phyloP scores from a whole-genome alignment of 2,113 vertebrate genomes.

The Mesoclemmys tuberculata region DNA sequence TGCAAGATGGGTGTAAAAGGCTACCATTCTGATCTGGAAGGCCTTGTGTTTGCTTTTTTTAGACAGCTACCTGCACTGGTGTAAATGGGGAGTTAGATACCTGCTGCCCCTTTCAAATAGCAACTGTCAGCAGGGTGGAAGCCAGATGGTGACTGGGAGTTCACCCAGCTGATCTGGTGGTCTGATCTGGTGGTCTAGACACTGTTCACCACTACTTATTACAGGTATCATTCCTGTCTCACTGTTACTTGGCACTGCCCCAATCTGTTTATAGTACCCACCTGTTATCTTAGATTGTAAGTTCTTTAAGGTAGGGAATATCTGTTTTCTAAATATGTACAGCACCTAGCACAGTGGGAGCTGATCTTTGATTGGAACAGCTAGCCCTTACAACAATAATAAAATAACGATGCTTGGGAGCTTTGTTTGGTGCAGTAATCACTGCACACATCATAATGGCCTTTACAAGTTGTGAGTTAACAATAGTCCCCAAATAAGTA shows the following conservation, averaged over 20 bases:
- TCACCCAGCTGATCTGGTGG: not conserved
- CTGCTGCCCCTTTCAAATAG: not conserved
- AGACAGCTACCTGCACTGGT: not conserved
- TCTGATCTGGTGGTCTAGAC: not conserved
- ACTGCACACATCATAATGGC: not conserved
- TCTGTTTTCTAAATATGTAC: not conserved
- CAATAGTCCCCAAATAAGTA: not conserved
- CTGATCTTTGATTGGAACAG: not conserved
- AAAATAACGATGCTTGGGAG: not conserved
- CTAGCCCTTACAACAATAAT: not conserved
- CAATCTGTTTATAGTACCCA: not conserved
- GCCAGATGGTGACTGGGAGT: not conserved
- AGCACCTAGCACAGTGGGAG: not conserved
- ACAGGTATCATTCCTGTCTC: not conserved
- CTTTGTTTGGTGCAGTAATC: not conserved
- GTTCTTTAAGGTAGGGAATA: not conserved
- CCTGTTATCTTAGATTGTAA: not conserved
- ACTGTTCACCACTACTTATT: not conserved
- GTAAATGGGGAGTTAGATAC: not conserved
- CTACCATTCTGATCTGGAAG: not conserved
- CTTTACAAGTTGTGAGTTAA: not conserved
- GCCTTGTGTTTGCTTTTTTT: not conserved
- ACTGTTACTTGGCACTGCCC: not conserved
- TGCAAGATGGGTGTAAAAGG: not conserved
- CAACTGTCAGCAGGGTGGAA: not conserved